Evolutionary conservation across 2,113 vertebrate species (phyloP).

Genomic region (Trematomus loennbergii): DNA sequence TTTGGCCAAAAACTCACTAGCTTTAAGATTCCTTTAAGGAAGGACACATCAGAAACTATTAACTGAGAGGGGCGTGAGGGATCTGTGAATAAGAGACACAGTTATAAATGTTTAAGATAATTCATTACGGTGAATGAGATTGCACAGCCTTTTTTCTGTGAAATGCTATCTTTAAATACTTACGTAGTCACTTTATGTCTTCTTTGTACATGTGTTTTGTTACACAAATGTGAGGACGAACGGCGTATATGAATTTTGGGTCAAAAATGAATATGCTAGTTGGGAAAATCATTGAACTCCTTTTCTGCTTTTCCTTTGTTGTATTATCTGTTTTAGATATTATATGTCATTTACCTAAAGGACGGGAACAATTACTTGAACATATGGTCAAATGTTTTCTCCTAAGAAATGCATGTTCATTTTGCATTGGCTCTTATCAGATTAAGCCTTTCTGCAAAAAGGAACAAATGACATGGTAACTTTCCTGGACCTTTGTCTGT

Average conservation of each 20-base stretch:
- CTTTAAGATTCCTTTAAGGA: constrained; percentile 98
- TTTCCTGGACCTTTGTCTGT: constrained; percentile 81
- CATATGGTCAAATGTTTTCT: constrained; percentile 81
- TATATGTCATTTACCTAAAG: constrained; percentile 85
- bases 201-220: constrained; percentile 88
- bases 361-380: constrained; percentile 88
- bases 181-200: constrained; percentile 88
- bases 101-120: constrained; percentile 81
- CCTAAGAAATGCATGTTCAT: constrained; percentile 82
- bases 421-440: constrained; percentile 76
- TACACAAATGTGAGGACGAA: constrained; percentile 86
- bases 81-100: constrained; percentile 82
- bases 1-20: constrained; percentile 98
- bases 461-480: constrained; percentile 76
- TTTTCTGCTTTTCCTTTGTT: constrained; percentile 82
- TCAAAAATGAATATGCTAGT: constrained; percentile 83
- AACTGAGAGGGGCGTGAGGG: constrained; percentile 72
- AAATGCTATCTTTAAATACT: constrained; percentile 84
- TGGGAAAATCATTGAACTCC: constrained; percentile 81
- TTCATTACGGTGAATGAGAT: constrained; percentile 89
- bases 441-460: constrained; percentile 64
- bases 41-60: constrained; percentile 92
- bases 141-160: constrained; percentile 90
- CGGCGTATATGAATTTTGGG: constrained; percentile 86
- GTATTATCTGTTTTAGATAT: constrained; percentile 84